phyloP scores from a whole-genome alignment of 2,888 invertebrate species.

The Graphium colonna region DNA sequence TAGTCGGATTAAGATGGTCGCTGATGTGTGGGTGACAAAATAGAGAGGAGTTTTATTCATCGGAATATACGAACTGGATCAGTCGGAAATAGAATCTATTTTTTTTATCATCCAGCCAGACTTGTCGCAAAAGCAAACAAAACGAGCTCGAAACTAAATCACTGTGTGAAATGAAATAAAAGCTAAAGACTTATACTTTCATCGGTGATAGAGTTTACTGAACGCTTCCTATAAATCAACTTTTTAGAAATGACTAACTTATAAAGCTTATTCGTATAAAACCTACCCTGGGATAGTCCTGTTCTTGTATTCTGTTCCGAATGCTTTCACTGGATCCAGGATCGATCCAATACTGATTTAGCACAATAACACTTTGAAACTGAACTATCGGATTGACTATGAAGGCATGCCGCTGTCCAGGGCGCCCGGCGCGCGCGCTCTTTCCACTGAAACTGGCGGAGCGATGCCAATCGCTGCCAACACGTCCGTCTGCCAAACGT shows the following conservation, averaged over 20 bases:
- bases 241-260: neutral
- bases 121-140: neutral
- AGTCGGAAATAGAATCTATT: slow-evolving; percentile 2
- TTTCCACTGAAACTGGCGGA: slow-evolving; percentile 59
- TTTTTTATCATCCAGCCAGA: neutral
- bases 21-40: slow-evolving; percentile 19
- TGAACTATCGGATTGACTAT: slow-evolving; percentile 14
- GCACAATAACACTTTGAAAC: slow-evolving; percentile 29
- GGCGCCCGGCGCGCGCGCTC: slow-evolving; percentile 57
- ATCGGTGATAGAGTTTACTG: neutral
- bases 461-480: slow-evolving; percentile 42
- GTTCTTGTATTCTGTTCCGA: neutral
- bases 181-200: neutral
- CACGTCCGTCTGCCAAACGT: slow-evolving; percentile 42
- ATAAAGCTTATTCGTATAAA: neutral
- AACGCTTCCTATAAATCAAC: neutral
- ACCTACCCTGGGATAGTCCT: slow-evolving; percentile 8
- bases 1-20: slow-evolving; percentile 7
- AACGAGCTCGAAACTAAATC: neutral
- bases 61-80: slow-evolving; percentile 1
- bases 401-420: neutral
- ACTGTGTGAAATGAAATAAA: neutral
- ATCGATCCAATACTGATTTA: slow-evolving; percentile 15
- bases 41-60: slow-evolving; percentile 9
- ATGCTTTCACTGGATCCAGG: slow-evolving; percentile 22